Conservation (phyloP, 2,113 vertebrate genomes). For the Calypte anna region DNA sequence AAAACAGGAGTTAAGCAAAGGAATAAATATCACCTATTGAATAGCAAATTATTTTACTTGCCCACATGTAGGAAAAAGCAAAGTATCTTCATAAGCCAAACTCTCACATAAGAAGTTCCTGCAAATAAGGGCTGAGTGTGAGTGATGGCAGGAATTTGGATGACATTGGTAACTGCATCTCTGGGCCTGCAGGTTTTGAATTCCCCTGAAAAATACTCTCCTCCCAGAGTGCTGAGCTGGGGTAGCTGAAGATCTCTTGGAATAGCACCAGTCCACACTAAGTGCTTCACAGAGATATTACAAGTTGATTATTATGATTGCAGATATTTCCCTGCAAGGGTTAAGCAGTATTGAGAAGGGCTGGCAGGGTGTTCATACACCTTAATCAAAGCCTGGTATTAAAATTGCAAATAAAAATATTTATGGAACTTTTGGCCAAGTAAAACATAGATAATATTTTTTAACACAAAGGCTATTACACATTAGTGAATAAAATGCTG, state of each 20-base stretch:
- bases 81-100: neutral
- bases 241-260: neutral
- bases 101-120: neutral
- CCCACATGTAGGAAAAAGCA: neutral
- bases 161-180: neutral
- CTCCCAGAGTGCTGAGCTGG: neutral
- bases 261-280: neutral
- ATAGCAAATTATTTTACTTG: neutral
- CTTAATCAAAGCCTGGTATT: neutral
- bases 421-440: neutral
- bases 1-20: neutral
- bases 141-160: neutral
- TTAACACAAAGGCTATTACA: neutral
- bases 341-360: neutral
- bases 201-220: neutral
- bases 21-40: neutral
- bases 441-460: neutral
- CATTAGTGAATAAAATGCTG: neutral
- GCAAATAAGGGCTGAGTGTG: neutral
- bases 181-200: neutral
- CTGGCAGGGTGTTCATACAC: neutral
- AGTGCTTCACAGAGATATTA: neutral
- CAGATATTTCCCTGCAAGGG: neutral
- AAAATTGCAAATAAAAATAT: conserved; percentile 10
- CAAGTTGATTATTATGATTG: neutral